Conservation (phyloP, 2,888 invertebrate species). For the Hypena proboscidalis region DNA sequence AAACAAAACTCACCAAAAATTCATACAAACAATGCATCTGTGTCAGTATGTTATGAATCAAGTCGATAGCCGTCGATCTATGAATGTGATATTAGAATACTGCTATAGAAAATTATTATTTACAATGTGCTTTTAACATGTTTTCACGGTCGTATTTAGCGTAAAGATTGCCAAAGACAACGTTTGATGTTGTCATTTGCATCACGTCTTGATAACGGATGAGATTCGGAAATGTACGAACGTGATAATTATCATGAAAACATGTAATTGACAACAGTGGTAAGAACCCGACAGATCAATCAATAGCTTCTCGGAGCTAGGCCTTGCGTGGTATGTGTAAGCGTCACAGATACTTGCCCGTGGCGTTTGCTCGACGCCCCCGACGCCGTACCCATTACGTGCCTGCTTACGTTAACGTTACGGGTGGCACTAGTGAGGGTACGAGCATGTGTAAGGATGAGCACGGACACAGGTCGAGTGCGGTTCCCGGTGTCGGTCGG, state of each 20-base stretch:
- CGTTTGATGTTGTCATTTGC: not conserved
- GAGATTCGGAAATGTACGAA: constrained; percentile 25
- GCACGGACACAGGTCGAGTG: constrained; percentile 51
- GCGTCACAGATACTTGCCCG: constrained; percentile 82
- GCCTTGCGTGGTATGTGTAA: constrained; percentile 84
- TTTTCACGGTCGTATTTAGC: constrained; percentile 58
- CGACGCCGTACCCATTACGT: constrained; percentile 25
- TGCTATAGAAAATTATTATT: constrained; percentile 63
- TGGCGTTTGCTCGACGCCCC: constrained; percentile 73
- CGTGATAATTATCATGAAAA: constrained; percentile 73
- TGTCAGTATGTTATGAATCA: constrained; percentile 37
- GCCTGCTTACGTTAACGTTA: constrained; percentile 25
- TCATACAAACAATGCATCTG: constrained; percentile 25
- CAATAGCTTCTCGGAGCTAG: constrained; percentile 81
- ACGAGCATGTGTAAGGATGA: constrained; percentile 43
- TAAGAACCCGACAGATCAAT: constrained; percentile 76
- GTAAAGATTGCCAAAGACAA: not conserved
- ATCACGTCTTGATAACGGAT: constrained; percentile 15
- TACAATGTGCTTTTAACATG: constrained; percentile 73
- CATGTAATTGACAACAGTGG: constrained; percentile 71
- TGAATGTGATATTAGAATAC: constrained; percentile 51
- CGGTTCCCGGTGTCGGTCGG: constrained; percentile 45
- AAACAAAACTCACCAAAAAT: constrained; percentile 31
- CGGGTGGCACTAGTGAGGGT: constrained; percentile 25
- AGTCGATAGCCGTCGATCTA: constrained; percentile 32